Evolutionary conservation across 2,113 vertebrate species (phyloP).

Genomic region (Balaeniceps rex): DNA sequence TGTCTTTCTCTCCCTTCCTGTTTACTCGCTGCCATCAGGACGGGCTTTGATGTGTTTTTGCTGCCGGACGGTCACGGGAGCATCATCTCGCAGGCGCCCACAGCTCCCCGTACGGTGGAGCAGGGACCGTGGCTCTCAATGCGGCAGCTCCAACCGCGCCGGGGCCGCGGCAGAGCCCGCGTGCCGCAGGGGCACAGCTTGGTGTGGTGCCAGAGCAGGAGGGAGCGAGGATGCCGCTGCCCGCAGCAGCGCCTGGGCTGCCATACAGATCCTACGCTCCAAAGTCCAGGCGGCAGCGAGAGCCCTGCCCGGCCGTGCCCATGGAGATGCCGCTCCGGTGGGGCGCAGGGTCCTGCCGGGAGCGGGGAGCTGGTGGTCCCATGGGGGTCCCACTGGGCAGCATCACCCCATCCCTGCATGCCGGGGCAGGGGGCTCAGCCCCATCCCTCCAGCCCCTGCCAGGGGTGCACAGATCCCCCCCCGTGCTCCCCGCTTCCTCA

Average conservation of each 20-base stretch:
- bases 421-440: no score
- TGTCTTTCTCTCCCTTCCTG: constrained; percentile 61
- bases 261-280: not conserved
- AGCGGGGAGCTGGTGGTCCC: not conserved
- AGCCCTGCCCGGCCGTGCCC: not conserved
- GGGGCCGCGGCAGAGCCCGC: fast-evolving
- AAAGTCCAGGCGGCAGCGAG: not conserved
- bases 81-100: not conserved
- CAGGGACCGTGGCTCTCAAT: fast-evolving
- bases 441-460: not conserved
- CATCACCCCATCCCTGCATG: fast-evolving
- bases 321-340: fast-evolving
- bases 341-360: not conserved
- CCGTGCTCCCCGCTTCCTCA: not conserved
- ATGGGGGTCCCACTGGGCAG: not conserved
- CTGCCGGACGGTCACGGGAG: not conserved
- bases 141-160: not conserved
- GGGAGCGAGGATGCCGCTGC: not conserved
- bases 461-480: not conserved
- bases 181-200: not conserved
- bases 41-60: constrained; percentile 49
- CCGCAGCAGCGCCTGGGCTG: not conserved
- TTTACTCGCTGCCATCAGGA: constrained; percentile 53
- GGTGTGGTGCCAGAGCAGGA: not conserved
- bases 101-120: not conserved